Evolutionary conservation across 2,113 vertebrate species (phyloP).

Genomic region (Entelurus aequoreus): DNA sequence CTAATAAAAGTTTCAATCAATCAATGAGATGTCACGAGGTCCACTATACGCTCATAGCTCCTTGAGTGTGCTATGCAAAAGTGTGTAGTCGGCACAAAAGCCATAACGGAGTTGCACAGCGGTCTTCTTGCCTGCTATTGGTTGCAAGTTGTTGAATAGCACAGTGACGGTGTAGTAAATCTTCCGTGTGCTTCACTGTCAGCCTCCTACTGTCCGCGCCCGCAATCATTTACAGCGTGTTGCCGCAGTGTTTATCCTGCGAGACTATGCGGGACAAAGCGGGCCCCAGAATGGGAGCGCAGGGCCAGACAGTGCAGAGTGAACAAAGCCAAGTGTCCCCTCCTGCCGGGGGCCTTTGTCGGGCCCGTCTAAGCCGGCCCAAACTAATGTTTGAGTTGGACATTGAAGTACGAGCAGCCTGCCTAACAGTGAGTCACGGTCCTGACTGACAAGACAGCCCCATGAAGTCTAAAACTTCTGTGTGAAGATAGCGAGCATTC

Average conservation of each 20-base stretch:
- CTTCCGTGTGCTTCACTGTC: slow-evolving; percentile 34
- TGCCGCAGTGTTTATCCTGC: slow-evolving; percentile 56
- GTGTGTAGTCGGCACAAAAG: slow-evolving; percentile 13
- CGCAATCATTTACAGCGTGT: slow-evolving; percentile 59
- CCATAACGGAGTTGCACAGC: slow-evolving; percentile 16
- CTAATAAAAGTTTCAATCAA: no score
- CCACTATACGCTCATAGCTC: not conserved
- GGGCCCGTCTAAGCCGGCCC: slow-evolving; percentile 29
- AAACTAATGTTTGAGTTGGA: slow-evolving; percentile 53
- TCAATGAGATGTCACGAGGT: no score
- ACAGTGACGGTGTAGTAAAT: slow-evolving; percentile 44
- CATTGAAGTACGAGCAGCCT: slow-evolving; percentile 41
- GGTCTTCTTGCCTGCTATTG: slow-evolving; percentile 18
- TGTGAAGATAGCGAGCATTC: slow-evolving; percentile 5
- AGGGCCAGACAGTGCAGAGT: slow-evolving; percentile 35
- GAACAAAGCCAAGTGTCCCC: slow-evolving; percentile 52
- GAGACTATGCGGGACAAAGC: slow-evolving; percentile 44
- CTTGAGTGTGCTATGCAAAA: slow-evolving; percentile 7
- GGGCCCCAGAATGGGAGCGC: slow-evolving; percentile 27
- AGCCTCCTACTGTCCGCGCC: slow-evolving; percentile 34
- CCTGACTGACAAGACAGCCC: slow-evolving; percentile 11
- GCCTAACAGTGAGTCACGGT: slow-evolving; percentile 53
- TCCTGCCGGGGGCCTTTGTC: slow-evolving; percentile 45
- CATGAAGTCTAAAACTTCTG: not conserved
- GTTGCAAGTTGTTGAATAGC: slow-evolving; percentile 35